Evolutionary conservation across 1,140 invertebrate species (phyloP).

Genomic region (Homarus americanus): DNA sequence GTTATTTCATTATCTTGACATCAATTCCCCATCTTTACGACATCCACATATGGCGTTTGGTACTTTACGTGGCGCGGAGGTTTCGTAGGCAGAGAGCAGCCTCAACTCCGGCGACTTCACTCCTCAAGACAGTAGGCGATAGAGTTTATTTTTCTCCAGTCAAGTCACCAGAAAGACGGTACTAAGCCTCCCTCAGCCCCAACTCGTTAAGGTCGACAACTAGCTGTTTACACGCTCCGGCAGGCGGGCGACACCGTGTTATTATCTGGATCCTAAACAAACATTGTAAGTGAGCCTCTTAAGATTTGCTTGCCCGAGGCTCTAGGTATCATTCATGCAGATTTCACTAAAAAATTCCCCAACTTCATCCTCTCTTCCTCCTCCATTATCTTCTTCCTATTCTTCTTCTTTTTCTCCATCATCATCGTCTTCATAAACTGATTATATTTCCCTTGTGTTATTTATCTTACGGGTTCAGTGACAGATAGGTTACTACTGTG

Average conservation of each 20-base stretch:
- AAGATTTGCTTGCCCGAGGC: constrained; percentile 8
- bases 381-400: neutral
- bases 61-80: constrained; percentile 27
- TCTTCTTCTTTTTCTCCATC: too few relatives aligned
- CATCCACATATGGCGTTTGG: constrained; percentile 61
- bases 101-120: neutral
- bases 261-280: constrained; percentile 64
- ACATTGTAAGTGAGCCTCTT: constrained; percentile 58
- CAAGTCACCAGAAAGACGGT: neutral
- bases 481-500: too few relatives aligned
- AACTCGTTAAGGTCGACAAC: constrained; percentile 50
- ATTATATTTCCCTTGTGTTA: too few relatives aligned
- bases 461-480: too few relatives aligned
- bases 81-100: constrained; percentile 13
- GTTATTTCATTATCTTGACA: constrained; percentile 70
- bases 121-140: neutral
- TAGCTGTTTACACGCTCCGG: constrained; percentile 52
- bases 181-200: constrained; percentile 8
- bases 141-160: constrained; percentile 12
- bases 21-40: constrained; percentile 70
- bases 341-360: neutral
- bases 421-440: too few relatives aligned
- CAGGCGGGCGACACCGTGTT: constrained; percentile 40
- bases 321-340: neutral
- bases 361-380: neutral